Evolutionary conservation across 2,888 invertebrate species (phyloP).

Genomic region (Thereva nobilitata): DNA sequence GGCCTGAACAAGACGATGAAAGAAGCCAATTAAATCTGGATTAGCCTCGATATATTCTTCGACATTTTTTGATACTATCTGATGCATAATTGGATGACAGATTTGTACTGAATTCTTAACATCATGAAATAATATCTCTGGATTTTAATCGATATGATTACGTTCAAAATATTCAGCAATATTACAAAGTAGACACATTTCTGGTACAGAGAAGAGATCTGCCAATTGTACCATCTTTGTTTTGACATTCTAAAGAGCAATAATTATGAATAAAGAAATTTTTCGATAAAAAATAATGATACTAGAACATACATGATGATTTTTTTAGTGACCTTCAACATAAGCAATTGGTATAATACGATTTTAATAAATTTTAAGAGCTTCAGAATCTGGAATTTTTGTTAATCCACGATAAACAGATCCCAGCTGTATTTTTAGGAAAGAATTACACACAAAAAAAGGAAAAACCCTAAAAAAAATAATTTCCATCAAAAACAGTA

Average conservation of each 20-base stretch:
- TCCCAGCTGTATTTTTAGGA: no score
- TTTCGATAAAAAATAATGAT: no score
- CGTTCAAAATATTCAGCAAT: slow-evolving; percentile 87
- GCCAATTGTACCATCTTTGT: no score
- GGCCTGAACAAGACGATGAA: slow-evolving; percentile 72
- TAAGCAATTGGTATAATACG: slow-evolving; percentile 84
- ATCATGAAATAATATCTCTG: slow-evolving; percentile 93
- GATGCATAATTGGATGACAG: slow-evolving; percentile 89
- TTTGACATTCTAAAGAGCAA: no score
- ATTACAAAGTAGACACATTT: no score
- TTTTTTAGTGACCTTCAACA: slow-evolving; percentile 78
- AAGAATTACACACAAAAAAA: no score
- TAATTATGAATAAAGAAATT: no score
- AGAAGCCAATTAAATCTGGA: slow-evolving; percentile 71
- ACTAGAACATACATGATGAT: no score
- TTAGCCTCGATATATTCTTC: slow-evolving; percentile 79
- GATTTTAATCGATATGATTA: slow-evolving; percentile 90
- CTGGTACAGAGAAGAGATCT: no score
- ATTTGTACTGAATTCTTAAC: slow-evolving; percentile 87
- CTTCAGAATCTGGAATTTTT: slow-evolving; percentile 81
- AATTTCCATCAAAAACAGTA: no score
- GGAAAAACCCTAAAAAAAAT: no score
- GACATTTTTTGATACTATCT: slow-evolving; percentile 80
- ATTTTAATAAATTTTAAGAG: slow-evolving; percentile 81
- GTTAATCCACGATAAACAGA: slow-evolving; percentile 81